These are phyloP conservation scores for Ctenomys sociabilis DNA, from an alignment of 2,113 vertebrate species.

Conservation along the genomic window DNA sequence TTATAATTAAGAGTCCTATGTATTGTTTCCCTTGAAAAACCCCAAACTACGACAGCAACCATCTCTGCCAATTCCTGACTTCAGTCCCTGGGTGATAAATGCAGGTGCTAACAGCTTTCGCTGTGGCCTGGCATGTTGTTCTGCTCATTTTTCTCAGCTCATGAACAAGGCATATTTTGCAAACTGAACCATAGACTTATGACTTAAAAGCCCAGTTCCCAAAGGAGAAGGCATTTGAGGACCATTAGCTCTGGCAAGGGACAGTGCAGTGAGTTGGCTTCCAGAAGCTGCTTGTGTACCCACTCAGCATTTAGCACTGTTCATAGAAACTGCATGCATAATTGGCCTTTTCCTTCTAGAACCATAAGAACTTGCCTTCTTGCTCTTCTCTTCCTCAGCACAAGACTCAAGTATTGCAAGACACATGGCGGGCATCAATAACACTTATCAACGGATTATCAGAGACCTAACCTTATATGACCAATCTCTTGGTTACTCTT, in stretches of 20 bases:
- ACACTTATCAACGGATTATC: background rate
- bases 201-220: constrained; percentile 49
- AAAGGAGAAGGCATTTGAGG: constrained; percentile 34
- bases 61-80: constrained; percentile 4
- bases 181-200: constrained; percentile 26
- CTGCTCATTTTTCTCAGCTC: constrained; percentile 36
- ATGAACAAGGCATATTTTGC: constrained; percentile 67
- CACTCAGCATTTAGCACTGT: background rate
- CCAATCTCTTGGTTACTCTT: background rate
- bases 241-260: constrained; percentile 17
- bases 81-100: constrained; percentile 3
- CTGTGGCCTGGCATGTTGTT: background rate
- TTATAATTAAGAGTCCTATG: too few relatives aligned
- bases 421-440: background rate
- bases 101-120: background rate
- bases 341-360: constrained; percentile 3
- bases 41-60: background rate
- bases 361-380: background rate
- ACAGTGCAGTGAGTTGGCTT: background rate
- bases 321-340: constrained; percentile 51
- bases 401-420: background rate
- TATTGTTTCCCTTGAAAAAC: too few relatives aligned
- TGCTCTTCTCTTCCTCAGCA: constrained; percentile 26
- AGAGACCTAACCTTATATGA: background rate
- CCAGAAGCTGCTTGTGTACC: constrained; percentile 25